Conservation (phyloP, 2,888 invertebrate species). For the Leucoma salicis region DNA sequence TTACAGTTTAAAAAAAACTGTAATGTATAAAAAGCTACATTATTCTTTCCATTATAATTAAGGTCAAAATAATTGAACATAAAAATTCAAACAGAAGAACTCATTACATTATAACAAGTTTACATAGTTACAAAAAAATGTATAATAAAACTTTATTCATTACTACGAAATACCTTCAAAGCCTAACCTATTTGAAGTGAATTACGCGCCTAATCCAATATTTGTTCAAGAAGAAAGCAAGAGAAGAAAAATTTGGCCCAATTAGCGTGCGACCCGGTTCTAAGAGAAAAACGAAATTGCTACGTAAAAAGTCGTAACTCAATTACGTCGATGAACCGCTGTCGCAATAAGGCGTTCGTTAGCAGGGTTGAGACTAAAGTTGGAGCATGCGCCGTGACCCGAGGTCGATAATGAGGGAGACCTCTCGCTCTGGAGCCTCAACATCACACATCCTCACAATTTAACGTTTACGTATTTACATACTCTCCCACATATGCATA, state of each 20-base stretch:
- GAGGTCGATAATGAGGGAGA: conserved; percentile 82
- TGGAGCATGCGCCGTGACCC: conserved; percentile 82
- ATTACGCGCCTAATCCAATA: conserved; percentile 75
- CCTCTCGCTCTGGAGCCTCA: conserved; percentile 74
- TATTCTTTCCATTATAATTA: conserved; percentile 9
- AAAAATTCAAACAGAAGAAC: conserved; percentile 22
- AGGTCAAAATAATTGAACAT: conserved; percentile 15
- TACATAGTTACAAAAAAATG: conserved; percentile 31
- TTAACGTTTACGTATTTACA: conserved; percentile 80
- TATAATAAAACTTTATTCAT: conserved; percentile 51
- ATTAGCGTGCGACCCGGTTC: conserved; percentile 75
- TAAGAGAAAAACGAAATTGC: conserved; percentile 80
- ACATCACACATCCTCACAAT: conserved; percentile 80
- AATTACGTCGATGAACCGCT: conserved; percentile 79
- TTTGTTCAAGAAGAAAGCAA: conserved; percentile 63
- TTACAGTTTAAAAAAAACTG: too few relatives aligned
- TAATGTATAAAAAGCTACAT: neutral
- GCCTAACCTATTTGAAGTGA: conserved; percentile 65
- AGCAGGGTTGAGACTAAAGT: conserved; percentile 61
- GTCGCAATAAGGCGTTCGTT: conserved; percentile 81
- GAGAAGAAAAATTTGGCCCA: conserved; percentile 68
- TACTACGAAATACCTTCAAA: conserved; percentile 56
- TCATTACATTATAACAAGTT: conserved; percentile 36
- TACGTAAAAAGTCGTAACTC: conserved; percentile 82
- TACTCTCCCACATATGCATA: conserved; percentile 79